Evolutionary conservation across 2,888 invertebrate genomes (phyloP).

Genomic region (Mechanitis mazaeus): DNA sequence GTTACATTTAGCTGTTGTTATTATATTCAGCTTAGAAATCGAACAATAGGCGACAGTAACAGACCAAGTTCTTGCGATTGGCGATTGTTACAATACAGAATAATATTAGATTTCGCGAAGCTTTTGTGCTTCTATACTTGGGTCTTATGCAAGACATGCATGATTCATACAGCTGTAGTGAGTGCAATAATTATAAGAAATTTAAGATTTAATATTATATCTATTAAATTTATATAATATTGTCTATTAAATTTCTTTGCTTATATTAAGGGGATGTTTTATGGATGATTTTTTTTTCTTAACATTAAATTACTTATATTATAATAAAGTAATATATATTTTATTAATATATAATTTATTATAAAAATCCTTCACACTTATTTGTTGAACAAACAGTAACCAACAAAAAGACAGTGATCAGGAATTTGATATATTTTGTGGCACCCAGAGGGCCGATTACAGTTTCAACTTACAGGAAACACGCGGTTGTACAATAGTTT

Average conservation of each 20-base stretch:
- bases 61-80: conserved; percentile 55
- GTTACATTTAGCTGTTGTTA: conserved; percentile 31
- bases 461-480: conserved; percentile 69
- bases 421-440: conserved; percentile 50
- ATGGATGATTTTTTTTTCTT: too few species aligned
- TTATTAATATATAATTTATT: too few species aligned
- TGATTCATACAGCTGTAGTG: conserved; percentile 20
- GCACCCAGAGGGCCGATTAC: conserved; percentile 55
- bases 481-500: conserved; percentile 59
- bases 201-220: too few species aligned
- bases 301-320: too few species aligned
- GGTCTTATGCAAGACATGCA: conserved; percentile 38
- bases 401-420: conserved; percentile 35
- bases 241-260: too few species aligned
- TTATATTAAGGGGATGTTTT: too few species aligned
- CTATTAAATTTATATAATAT: too few species aligned
- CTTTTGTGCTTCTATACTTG: conserved; percentile 44
- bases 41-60: conserved; percentile 51
- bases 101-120: conserved; percentile 42
- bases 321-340: too few species aligned
- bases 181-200: too few species aligned
- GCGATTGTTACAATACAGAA: conserved; percentile 52
- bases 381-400: conserved; percentile 7
- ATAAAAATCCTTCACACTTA: conserved; percentile 10
- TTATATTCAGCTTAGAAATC: conserved; percentile 42